A percentile compares a stretch with the other conserved stretches of the same genome.
Conservation (phyloP, 2,797 vertebrate species). For the Crenichthys baileyi region DNA sequence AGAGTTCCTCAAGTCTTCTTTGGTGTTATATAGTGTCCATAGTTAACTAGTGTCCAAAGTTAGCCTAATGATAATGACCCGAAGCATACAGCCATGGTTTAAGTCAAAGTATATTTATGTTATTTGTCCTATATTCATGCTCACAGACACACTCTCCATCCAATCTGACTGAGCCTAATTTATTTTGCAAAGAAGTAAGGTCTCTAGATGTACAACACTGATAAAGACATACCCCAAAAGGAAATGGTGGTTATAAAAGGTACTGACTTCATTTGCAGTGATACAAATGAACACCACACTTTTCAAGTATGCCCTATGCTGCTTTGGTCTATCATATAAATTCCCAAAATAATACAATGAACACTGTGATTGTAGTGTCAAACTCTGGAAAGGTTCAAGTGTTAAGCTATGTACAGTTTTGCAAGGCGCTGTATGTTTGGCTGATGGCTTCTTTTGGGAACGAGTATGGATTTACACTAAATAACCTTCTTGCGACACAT, state of each 20-base stretch:
- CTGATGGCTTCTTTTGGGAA: neutral
- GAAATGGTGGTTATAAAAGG: too few relatives aligned
- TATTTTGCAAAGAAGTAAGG: neutral
- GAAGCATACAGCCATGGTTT: neutral
- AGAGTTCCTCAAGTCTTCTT: too few relatives aligned
- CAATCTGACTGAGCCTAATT: neutral
- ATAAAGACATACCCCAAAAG: too few relatives aligned
- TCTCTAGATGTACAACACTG: neutral
- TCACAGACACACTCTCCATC: neutral
- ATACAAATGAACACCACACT: too few relatives aligned
- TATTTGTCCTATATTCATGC: neutral
- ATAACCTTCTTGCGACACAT: neutral
- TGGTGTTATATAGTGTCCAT: too few relatives aligned
- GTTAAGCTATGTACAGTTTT: neutral
- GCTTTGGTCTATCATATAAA: neutral
- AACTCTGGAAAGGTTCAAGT: neutral
- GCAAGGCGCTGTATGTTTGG: neutral
- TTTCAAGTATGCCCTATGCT: too few relatives aligned
- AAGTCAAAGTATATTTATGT: neutral
- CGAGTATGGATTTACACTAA: slow-evolving; percentile 6
- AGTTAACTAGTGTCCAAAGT: too few relatives aligned
- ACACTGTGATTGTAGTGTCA: neutral
- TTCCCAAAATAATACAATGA: neutral
- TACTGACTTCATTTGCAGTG: too few relatives aligned
- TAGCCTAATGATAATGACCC: neutral